Percentiles rank a stretch among this genome's conserved stretches.
phyloP scores from a whole-genome alignment of 2,888 invertebrate genomes.

The Nemotelus nigrinus region DNA sequence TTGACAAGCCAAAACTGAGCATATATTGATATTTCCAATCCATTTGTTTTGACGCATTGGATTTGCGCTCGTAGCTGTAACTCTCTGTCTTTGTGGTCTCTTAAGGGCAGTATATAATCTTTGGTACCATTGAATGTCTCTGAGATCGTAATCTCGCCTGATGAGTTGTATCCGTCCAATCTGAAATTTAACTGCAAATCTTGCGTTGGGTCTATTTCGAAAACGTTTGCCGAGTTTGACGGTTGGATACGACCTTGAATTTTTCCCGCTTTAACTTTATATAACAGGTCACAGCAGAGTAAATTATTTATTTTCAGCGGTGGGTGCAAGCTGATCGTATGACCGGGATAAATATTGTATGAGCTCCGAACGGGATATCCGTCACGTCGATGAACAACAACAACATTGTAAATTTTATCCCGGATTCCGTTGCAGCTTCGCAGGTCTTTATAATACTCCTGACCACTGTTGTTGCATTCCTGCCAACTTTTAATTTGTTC shows the following conservation, averaged over 20 bases:
- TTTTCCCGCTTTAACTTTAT: conserved; percentile 64
- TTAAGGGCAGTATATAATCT: conserved; percentile 76
- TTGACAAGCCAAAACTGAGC: conserved; percentile 96
- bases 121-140: conserved; percentile 67
- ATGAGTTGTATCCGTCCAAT: conserved; percentile 84
- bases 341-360: conserved; percentile 73
- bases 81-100: conserved; percentile 77
- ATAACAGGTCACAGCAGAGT: conserved; percentile 83
- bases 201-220: conserved; percentile 68
- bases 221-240: conserved; percentile 66
- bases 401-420: conserved; percentile 58
- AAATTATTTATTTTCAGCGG: conserved; percentile 88
- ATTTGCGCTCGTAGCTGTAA: conserved; percentile 80
- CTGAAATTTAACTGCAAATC: conserved; percentile 78
- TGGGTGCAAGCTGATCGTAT: conserved; percentile 85
- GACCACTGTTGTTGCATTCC: conserved; percentile 52
- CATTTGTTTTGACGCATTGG: conserved; percentile 69
- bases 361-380: conserved; percentile 76
- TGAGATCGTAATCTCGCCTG: conserved; percentile 71
- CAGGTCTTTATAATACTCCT: conserved; percentile 55
- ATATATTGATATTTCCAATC: conserved; percentile 76
- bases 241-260: conserved; percentile 65
- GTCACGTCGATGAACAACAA: conserved; percentile 72
- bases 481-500: conserved; percentile 60
- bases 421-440: conserved; percentile 58